Percentiles rank a stretch among this genome's conserved stretches.
Evolutionary conservation across 1,140 invertebrate species (phyloP).

Genomic region (Pseudomyrmex flavicornis): DNA sequence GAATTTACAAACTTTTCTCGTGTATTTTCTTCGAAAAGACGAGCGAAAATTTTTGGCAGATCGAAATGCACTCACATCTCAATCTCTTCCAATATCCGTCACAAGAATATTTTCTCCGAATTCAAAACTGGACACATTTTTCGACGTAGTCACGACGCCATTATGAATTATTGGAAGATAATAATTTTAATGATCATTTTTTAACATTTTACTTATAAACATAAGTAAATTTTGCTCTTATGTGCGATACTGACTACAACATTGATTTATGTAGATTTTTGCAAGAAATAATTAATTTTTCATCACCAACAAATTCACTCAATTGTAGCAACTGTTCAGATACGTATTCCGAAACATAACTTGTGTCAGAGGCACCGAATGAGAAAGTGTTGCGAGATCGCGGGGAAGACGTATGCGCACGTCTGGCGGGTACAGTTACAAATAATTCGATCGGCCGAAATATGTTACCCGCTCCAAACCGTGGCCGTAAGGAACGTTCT

Average conservation of each 20-base stretch:
- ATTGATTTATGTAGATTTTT: too few species aligned
- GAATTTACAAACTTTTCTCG: slow-evolving; percentile 39
- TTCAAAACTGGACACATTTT: background rate
- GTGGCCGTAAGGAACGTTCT: background rate
- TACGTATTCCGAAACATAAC: slow-evolving; percentile 18
- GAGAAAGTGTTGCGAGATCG: slow-evolving; percentile 46
- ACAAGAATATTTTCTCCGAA: slow-evolving; percentile 9
- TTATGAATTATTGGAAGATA: background rate
- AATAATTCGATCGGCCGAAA: slow-evolving; percentile 53
- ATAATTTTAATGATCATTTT: background rate
- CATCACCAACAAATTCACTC: background rate
- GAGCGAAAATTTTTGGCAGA: slow-evolving; percentile 22
- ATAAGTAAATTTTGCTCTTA: too few species aligned
- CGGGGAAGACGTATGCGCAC: slow-evolving; percentile 21
- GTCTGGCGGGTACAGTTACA: slow-evolving; percentile 46
- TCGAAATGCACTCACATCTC: slow-evolving; percentile 23
- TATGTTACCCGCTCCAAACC: slow-evolving; percentile 35
- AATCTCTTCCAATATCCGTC: background rate
- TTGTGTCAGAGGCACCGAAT: slow-evolving; percentile 24
- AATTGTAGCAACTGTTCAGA: background rate
- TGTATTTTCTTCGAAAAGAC: slow-evolving; percentile 4
- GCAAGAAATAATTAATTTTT: background rate
- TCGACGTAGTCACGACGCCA: background rate
- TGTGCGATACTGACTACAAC: too few species aligned
- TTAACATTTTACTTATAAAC: too few species aligned